Percentiles rank a stretch among this genome's conserved stretches.
Evolutionary conservation across 2,888 invertebrate genomes (phyloP).

Genomic region (Philonicus albiceps): DNA sequence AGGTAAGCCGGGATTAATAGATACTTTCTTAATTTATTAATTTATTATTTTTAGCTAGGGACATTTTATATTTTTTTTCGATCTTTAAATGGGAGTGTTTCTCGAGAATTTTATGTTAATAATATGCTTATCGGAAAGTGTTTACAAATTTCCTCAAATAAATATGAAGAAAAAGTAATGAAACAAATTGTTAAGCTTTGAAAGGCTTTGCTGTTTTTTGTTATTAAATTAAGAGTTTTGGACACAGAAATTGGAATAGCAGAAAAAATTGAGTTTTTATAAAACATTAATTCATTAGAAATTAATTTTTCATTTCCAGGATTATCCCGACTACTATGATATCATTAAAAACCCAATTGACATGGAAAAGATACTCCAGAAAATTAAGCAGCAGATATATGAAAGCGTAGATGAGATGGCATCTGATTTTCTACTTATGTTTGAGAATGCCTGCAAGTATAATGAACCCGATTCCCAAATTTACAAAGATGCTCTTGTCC

Average conservation of each 20-base stretch:
- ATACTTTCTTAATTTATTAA: too few relatives aligned
- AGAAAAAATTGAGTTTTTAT: neutral
- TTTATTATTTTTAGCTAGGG: too few relatives aligned
- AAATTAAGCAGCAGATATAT: conserved; percentile 79
- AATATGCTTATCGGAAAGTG: too few relatives aligned
- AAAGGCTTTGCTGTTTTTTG: neutral
- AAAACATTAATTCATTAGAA: neutral
- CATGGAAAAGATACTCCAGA: conserved; percentile 91
- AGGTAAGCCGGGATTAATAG: neutral
- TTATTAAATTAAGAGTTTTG: neutral
- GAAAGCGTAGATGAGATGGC: conserved; percentile 86
- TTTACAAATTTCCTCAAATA: neutral
- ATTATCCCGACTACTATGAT: conserved; percentile 98
- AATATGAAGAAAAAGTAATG: too few relatives aligned
- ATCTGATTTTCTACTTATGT: conserved; percentile 90
- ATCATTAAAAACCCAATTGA: conserved; percentile 96
- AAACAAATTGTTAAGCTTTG: too few relatives aligned
- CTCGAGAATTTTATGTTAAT: too few relatives aligned
- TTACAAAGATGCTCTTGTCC: conserved; percentile 92
- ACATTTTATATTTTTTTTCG: too few relatives aligned
- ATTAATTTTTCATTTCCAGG: conserved; percentile 60
- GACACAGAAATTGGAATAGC: neutral
- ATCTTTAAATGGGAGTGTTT: too few relatives aligned
- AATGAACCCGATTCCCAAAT: conserved; percentile 98
- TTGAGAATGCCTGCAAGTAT: conserved; percentile 96